Percentiles rank a stretch among this genome's conserved stretches.
These are phyloP conservation scores for Hirtodrosophila confusa DNA, from an alignment of 2,888 invertebrate species.

Conservation along the genomic window DNA sequence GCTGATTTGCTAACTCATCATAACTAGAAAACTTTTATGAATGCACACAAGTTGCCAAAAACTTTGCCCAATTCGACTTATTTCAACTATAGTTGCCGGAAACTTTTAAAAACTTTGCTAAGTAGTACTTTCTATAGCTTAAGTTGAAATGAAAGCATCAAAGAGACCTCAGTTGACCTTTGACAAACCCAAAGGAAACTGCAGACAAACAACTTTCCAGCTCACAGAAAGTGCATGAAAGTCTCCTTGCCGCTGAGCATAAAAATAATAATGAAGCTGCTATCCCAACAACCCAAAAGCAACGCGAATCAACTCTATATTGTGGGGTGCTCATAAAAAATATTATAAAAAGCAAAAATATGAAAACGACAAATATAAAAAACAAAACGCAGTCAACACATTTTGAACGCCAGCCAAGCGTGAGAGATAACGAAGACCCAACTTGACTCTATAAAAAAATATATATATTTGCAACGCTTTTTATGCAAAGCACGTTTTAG, in stretches of 20 bases:
- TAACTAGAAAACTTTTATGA: too few species aligned
- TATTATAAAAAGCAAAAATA: constrained; percentile 14
- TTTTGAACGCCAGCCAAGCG: constrained; percentile 62
- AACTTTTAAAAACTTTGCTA: background rate
- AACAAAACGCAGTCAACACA: constrained; percentile 47
- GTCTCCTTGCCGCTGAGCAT: constrained; percentile 11
- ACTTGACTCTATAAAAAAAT: constrained; percentile 23
- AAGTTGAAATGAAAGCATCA: background rate
- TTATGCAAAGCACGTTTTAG: constrained; percentile 70
- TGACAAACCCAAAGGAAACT: background rate
- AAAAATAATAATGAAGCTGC: constrained; percentile 31
- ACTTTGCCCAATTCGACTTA: too few species aligned
- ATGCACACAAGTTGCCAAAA: too few species aligned
- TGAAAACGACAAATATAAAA: constrained; percentile 4
- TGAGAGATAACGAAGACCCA: constrained; percentile 51
- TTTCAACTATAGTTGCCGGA: too few species aligned
- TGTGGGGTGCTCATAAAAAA: constrained; percentile 1
- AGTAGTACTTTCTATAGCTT: background rate
- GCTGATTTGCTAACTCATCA: too few species aligned
- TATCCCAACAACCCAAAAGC: constrained; percentile 14
- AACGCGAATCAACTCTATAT: constrained; percentile 44
- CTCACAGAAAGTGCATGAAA: constrained; percentile 23
- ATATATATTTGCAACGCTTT: constrained; percentile 25
- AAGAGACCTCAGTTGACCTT: background rate
- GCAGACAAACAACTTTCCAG: constrained; percentile 23